A percentile compares a stretch with the other conserved stretches of the same genome.
Evolutionary conservation across 2,113 vertebrate genomes (phyloP).

Genomic region (Corythoichthys haematopterus): DNA sequence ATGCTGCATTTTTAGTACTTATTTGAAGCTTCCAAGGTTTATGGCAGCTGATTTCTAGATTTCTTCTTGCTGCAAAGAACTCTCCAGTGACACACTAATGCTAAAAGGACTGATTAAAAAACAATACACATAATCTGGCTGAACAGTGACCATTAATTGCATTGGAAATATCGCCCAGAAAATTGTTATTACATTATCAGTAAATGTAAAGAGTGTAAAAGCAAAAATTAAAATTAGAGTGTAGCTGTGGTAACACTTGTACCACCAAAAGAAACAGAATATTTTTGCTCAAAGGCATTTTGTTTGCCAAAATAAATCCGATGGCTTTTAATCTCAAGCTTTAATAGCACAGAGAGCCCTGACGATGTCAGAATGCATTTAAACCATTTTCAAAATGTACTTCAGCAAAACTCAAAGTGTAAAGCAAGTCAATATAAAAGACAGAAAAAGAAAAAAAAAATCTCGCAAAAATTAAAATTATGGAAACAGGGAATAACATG

Average conservation of each 20-base stretch:
- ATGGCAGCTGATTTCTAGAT: conserved; percentile 25
- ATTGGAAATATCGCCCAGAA: not conserved
- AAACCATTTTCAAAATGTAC: conserved; percentile 20
- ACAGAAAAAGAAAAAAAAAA: not conserved
- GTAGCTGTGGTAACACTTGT: not conserved
- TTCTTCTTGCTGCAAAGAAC: conserved; percentile 33
- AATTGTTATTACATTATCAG: not conserved
- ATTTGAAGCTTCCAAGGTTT: conserved; percentile 34
- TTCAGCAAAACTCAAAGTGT: not conserved
- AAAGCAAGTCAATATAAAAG: not conserved
- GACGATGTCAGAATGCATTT: not conserved
- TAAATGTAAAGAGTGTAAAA: not conserved
- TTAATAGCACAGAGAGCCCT: not conserved
- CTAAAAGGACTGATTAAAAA: not conserved
- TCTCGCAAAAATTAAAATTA: not conserved
- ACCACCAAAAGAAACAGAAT: not conserved
- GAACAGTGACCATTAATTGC: not conserved
- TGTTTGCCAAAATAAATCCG: not conserved
- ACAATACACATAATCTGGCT: not conserved
- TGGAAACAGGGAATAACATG: not conserved
- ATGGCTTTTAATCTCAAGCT: not conserved
- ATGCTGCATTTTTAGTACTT: conserved; percentile 20
- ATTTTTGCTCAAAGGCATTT: not conserved
- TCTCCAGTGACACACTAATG: conserved; percentile 25
- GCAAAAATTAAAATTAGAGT: not conserved